Base-by-base conservation (phyloP, 2,888 invertebrate species). In the Melanophora roralis region DNA sequence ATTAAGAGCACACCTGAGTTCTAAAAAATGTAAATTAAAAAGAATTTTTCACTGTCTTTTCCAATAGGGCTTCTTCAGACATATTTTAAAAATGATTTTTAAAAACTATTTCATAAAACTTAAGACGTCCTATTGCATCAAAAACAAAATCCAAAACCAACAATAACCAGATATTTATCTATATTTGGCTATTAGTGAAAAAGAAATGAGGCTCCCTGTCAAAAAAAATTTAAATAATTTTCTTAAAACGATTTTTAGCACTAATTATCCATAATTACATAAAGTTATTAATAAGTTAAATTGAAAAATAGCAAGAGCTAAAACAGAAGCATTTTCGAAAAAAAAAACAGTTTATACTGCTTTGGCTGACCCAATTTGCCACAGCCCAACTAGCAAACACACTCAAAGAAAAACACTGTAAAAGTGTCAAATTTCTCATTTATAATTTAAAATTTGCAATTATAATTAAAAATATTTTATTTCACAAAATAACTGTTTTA, bases 231-330 rank as follows among this genome's bases (percentile, higher is more conserved):
- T 71, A 16, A 23, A 16, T 47, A n/a, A 19, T 23, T 47, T 19
- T 2, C 9, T 14, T 9, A 16, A 51, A 40, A 55, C 9, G 32
- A 38, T 60, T 59, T 75, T 75, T 79, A 67, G 40, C 67, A 62
- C 27, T 43, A 55, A 80, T 80, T 80, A 73, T 16, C 40, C 19
- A 64, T 45, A 65, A 49, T 59, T n/a, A n/a, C 68, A 59, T 68
- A 49, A 67, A 62, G 68, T 72, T 53, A 36, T 68, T 65, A 23
- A 40, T 1, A 57, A 11, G 8, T 19, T 43, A 49, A 38, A 27
- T 64, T 3, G 16, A 19, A 43, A 60, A n/a, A 43, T 40, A 12
- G 11, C 19, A 60, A 14, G 9, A 32, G 38, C 19, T 9, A n/a
- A 5, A 12, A 49, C 14, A 23, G 36, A 53, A 55, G 59, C 67